phyloP scores from a whole-genome alignment of 2,888 invertebrate genomes.

The Sthenelais limicola region DNA sequence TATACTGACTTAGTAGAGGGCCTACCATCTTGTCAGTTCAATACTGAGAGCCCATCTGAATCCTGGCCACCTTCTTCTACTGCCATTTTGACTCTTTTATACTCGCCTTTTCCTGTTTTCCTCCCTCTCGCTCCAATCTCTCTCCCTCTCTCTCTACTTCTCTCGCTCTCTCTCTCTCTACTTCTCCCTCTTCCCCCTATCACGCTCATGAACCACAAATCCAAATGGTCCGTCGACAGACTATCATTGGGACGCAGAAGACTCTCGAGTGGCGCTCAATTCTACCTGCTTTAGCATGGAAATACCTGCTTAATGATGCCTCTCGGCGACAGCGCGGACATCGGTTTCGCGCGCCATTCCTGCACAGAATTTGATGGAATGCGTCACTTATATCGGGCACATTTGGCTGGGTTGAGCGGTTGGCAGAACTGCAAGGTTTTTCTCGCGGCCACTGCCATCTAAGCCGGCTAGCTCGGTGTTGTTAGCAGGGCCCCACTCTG shows the following conservation, averaged over 20 bases:
- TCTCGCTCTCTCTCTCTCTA: background rate
- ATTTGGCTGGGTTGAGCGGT: no score
- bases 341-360: conserved; percentile 14
- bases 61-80: no score
- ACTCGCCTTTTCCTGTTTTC: no score
- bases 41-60: no score
- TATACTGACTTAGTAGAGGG: no score
- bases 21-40: no score
- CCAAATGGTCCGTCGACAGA: no score
- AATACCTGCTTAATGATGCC: background rate
- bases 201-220: no score
- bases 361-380: conserved; percentile 38
- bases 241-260: no score
- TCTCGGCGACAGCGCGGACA: conserved; percentile 4
- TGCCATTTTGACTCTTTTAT: no score
- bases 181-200: background rate
- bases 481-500: conserved; percentile 1
- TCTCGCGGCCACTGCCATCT: conserved; percentile 19
- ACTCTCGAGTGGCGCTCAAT: no score
- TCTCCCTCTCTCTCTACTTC: background rate
- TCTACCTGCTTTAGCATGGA: conserved; percentile 18
- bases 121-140: no score
- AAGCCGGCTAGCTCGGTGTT: conserved; percentile 30
- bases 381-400: conserved; percentile 28
- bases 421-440: conserved; percentile 23